A percentile compares a stretch with the other conserved stretches of the same genome.
These are phyloP conservation scores for Balaeniceps rex DNA, from an alignment of 2,113 vertebrate species.

Conservation along the genomic window DNA sequence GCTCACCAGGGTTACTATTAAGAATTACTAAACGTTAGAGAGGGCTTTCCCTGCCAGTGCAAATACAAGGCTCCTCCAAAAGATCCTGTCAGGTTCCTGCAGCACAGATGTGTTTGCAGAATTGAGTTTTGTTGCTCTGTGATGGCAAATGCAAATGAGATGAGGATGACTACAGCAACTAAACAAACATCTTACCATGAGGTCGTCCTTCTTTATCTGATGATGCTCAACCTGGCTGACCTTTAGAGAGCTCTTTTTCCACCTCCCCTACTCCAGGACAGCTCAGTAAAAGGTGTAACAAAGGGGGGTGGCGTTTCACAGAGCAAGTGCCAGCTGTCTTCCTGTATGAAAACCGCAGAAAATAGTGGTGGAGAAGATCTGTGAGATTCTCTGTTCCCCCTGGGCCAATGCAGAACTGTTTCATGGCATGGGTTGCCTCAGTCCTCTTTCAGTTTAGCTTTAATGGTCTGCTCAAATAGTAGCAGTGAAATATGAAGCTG, in stretches of 20 bases:
- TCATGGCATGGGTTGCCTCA: background rate
- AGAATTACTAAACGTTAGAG: background rate
- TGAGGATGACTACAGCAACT: background rate
- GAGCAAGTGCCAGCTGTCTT: background rate
- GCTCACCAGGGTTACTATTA: background rate
- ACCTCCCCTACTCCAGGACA: background rate
- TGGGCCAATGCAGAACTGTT: background rate
- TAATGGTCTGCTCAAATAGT: background rate
- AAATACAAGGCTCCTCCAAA: background rate
- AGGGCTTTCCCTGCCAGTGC: background rate
- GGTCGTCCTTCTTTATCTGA: background rate
- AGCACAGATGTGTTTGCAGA: background rate
- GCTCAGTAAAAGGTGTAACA: background rate
- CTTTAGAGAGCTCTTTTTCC: background rate
- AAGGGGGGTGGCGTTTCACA: background rate
- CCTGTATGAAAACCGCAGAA: background rate
- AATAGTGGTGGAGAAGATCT: background rate
- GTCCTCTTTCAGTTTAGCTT: background rate
- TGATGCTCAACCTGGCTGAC: background rate
- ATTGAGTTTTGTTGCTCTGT: background rate
- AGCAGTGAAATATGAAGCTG: conserved; percentile 22
- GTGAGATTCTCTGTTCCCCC: background rate
- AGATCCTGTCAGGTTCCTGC: background rate
- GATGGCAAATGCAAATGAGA: background rate
- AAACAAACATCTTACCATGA: background rate